These are phyloP conservation scores for Paedocypris micromegethes DNA, from an alignment of 2,797 vertebrate species.

Conservation along the genomic window DNA sequence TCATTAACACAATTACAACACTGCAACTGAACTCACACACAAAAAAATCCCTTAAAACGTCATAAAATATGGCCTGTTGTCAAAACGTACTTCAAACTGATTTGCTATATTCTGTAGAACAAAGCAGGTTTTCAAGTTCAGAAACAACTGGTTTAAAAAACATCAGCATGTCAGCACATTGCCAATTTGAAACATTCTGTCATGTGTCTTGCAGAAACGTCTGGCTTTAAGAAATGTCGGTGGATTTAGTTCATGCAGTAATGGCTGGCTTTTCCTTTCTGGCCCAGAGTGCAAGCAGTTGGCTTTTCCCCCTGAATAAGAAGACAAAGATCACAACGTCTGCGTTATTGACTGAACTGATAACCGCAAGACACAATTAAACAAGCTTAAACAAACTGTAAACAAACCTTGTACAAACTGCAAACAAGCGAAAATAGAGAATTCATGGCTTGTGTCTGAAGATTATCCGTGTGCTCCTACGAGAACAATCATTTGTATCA, in stretches of 20 bases:
- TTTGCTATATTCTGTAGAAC: no score
- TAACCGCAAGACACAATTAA: background rate
- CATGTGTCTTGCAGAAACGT: no score
- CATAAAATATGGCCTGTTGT: no score
- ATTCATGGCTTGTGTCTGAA: constrained; percentile 57
- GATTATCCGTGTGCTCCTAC: constrained; percentile 65
- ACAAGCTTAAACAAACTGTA: background rate
- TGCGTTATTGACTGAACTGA: background rate
- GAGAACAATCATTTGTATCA: background rate
- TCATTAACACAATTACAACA: background rate
- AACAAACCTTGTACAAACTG: constrained; percentile 74
- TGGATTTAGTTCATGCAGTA: constrained; percentile 32
- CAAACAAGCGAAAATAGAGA: constrained; percentile 76
- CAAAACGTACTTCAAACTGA: no score
- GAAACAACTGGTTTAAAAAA: no score
- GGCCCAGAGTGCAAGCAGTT: constrained; percentile 43
- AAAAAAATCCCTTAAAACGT: background rate
- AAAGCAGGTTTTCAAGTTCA: no score
- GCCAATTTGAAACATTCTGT: no score
- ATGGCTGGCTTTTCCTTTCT: constrained; percentile 13
- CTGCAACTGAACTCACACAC: background rate
- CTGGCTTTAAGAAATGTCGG: no score
- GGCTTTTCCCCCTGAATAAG: constrained; percentile 61
- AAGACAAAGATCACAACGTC: constrained; percentile 3
- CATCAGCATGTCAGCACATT: no score